phyloP scores from a whole-genome alignment of 2,888 invertebrate species.

The Andrena chrysosceles region DNA sequence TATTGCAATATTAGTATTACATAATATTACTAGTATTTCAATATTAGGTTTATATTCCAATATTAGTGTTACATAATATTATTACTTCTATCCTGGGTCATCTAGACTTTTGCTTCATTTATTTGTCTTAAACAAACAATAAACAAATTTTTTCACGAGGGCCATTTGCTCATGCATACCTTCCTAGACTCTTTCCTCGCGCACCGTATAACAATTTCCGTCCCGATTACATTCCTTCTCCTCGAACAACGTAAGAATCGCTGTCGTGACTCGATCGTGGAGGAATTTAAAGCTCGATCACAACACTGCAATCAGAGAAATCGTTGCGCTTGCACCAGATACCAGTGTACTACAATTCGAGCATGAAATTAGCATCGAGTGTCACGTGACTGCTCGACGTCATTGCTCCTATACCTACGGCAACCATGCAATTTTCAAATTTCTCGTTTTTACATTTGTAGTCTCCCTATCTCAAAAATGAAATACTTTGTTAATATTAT shows the following conservation, averaged over 20 bases:
- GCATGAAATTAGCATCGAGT: slow-evolving; percentile 20
- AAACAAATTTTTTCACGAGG: no score
- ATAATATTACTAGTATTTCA: no score
- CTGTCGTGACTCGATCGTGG: neutral
- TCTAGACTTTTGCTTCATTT: no score
- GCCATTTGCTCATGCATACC: neutral
- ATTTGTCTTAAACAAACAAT: no score
- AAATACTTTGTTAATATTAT: no score
- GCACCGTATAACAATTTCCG: neutral
- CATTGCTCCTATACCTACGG: neutral
- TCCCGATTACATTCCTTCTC: neutral
- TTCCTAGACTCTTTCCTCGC: neutral
- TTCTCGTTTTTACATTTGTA: neutral
- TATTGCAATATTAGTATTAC: no score
- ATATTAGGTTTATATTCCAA: no score
- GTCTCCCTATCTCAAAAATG: no score
- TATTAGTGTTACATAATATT: no score
- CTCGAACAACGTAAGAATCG: neutral
- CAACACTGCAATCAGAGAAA: neutral
- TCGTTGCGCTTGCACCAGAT: slow-evolving; percentile 3
- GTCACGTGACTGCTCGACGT: neutral
- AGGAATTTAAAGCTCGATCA: neutral
- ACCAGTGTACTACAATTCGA: neutral
- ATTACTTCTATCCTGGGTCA: no score
- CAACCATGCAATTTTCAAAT: neutral